Evolutionary conservation across 2,888 invertebrate genomes (phyloP).

Genomic region (Crioceris asparagi): DNA sequence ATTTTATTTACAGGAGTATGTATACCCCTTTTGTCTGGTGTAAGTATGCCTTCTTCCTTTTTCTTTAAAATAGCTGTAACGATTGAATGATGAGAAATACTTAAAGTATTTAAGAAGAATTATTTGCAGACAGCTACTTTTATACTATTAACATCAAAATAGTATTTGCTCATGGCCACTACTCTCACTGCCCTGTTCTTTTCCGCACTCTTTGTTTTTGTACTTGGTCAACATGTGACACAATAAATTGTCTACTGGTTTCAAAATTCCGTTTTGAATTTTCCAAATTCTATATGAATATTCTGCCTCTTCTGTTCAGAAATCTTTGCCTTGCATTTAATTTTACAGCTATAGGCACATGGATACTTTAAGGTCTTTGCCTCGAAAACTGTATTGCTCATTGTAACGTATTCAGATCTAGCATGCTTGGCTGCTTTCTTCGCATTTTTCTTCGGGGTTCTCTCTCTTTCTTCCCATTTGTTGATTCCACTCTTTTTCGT

Average conservation of each 20-base stretch:
- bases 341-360: constrained; percentile 4
- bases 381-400: constrained; percentile 1
- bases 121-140: no score
- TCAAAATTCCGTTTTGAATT: no score
- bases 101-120: no score
- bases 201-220: constrained; percentile 6
- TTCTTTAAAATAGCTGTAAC: constrained; percentile 10
- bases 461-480: background rate
- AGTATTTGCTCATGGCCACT: background rate
- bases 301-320: constrained; percentile 6
- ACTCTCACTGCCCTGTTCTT: background rate
- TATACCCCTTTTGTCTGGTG: constrained; percentile 14
- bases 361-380: constrained; percentile 7
- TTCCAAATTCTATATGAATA: constrained; percentile 6
- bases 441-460: constrained; percentile 6
- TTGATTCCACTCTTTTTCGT: no score
- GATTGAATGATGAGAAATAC: constrained; percentile 11
- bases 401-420: constrained; percentile 6
- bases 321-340: constrained; percentile 6
- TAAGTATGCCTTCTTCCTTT: constrained; percentile 10
- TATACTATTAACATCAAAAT: background rate
- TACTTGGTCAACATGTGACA: constrained; percentile 6
- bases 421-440: constrained; percentile 6
- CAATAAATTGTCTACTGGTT: constrained; percentile 7
- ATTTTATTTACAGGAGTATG: constrained; percentile 12